A percentile compares a stretch with the other conserved stretches of the same genome.
Evolutionary conservation across 2,888 invertebrate genomes (phyloP).

Genomic region (Laothoe populi): DNA sequence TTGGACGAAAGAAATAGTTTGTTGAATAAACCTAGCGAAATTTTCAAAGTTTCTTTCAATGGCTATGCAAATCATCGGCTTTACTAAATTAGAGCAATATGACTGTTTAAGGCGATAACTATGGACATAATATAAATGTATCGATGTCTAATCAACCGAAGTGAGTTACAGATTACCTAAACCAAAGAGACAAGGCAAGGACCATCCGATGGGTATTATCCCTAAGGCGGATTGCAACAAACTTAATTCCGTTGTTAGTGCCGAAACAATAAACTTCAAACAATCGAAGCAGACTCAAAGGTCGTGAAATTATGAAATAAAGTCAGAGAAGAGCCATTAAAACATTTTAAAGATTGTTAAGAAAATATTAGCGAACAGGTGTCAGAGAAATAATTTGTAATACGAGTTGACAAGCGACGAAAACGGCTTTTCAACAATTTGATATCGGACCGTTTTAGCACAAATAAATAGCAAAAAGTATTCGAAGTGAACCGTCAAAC

Average conservation of each 20-base stretch:
- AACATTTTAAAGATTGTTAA: background rate
- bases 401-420: too few species aligned
- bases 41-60: too few species aligned
- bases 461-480: too few species aligned
- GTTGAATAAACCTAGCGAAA: too few species aligned
- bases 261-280: conserved; percentile 21
- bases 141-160: background rate
- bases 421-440: too few species aligned
- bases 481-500: too few species aligned
- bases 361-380: too few species aligned
- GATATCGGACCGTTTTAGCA: too few species aligned
- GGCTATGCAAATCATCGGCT: too few species aligned
- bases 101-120: background rate
- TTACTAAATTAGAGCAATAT: background rate
- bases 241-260: conserved; percentile 36
- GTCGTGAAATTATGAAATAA: background rate
- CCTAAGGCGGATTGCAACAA: conserved; percentile 36
- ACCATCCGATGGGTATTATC: conserved; percentile 35
- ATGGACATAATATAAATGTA: background rate
- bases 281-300: conserved; percentile 3
- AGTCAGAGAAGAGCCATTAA: conserved; percentile 10
- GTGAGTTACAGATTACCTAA: background rate
- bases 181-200: conserved; percentile 27
- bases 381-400: too few species aligned
- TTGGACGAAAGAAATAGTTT: too few species aligned